phyloP scores from a whole-genome alignment of 2,888 invertebrate species.

The Leptinotarsa juncta region DNA sequence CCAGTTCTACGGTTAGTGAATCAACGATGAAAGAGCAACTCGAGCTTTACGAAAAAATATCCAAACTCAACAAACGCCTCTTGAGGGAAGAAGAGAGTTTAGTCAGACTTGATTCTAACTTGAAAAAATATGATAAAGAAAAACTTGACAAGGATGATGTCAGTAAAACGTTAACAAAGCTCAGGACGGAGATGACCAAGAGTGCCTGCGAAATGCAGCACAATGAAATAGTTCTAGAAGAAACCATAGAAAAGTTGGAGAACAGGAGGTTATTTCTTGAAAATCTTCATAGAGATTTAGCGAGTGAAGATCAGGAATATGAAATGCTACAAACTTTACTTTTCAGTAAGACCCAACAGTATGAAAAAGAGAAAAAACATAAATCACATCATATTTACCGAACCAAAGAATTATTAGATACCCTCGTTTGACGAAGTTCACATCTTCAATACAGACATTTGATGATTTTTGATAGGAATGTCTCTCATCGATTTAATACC shows the following conservation, averaged over 20 bases:
- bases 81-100: constrained; percentile 80
- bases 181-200: constrained; percentile 64
- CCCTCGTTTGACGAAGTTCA: constrained; percentile 60
- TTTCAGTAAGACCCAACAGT: constrained; percentile 53
- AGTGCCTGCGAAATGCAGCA: constrained; percentile 66
- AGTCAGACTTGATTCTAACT: constrained; percentile 72
- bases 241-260: constrained; percentile 61
- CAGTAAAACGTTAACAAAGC: constrained; percentile 56
- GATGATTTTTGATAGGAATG: neutral
- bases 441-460: constrained; percentile 3
- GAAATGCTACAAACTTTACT: constrained; percentile 65
- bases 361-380: constrained; percentile 26
- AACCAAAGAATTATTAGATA: constrained; percentile 67
- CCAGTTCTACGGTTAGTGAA: constrained; percentile 67
- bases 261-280: constrained; percentile 59
- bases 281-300: constrained; percentile 60
- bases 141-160: constrained; percentile 57
- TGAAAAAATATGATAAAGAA: constrained; percentile 65
- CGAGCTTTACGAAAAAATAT: constrained; percentile 79
- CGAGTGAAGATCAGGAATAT: constrained; percentile 62
- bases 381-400: constrained; percentile 57
- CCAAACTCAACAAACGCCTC: constrained; percentile 78
- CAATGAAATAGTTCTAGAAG: constrained; percentile 64
- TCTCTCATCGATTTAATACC: constrained; percentile 58
- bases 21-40: constrained; percentile 73